These are phyloP conservation scores for Aldabrachelys gigantea DNA, from an alignment of 2,113 vertebrate genomes.

Conservation along the genomic window DNA sequence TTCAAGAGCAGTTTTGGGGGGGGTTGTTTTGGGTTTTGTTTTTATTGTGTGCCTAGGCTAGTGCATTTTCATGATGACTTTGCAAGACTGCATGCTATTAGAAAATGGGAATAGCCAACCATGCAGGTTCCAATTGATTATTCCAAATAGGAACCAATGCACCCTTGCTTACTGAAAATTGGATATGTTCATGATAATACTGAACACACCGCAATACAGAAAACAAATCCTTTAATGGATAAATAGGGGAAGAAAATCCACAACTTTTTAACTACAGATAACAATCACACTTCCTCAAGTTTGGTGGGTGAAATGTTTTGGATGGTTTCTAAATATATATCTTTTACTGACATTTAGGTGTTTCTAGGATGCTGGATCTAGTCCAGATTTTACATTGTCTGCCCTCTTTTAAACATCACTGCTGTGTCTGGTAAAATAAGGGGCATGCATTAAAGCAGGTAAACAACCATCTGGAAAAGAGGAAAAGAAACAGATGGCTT, in stretches of 20 bases:
- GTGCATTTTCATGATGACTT: neutral
- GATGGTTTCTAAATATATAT: neutral
- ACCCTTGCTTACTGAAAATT: neutral
- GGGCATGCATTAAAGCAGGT: neutral
- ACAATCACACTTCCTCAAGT: neutral
- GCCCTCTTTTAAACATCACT: neutral
- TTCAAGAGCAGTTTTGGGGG: neutral
- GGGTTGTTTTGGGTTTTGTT: neutral
- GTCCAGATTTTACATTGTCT: neutral
- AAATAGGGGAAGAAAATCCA: neutral
- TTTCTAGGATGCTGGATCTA: neutral
- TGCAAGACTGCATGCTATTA: neutral
- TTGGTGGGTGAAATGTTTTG: neutral
- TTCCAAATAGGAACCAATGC: neutral
- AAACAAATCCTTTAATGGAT: neutral
- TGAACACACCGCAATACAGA: neutral
- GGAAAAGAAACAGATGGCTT: conserved; percentile 9
- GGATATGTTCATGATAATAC: neutral
- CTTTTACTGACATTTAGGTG: neutral
- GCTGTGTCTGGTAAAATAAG: neutral
- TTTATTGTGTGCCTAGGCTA: neutral
- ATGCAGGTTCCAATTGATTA: neutral
- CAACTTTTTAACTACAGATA: neutral
- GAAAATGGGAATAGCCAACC: neutral
- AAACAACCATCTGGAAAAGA: conserved; percentile 5